Evolutionary conservation across 2,113 vertebrate species (phyloP), one percentile per base, ranked within the genome.

Genomic region (Odobenus rosmarus): DNA sequence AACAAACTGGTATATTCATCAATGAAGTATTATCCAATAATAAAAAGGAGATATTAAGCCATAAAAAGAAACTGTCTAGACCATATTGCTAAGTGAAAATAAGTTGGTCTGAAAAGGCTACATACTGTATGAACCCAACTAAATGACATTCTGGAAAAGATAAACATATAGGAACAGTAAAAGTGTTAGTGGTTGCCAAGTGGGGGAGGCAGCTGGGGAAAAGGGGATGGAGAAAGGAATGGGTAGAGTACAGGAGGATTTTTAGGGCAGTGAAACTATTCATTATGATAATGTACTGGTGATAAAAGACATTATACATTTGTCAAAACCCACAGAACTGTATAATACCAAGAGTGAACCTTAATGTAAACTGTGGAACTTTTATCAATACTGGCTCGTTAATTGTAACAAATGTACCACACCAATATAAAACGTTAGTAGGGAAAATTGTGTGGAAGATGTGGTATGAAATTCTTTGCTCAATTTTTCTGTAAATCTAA

Each of bases 21-120:
- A 87, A 90, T 46, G 33, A 59, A n/a, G 69, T 88, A 79, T 69
- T 90, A 71, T 5, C 76, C 19, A 86, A 33, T 82, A 90, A 71
- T 86, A 86, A 96, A 96, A 92, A 91, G 14, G 59, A 76, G 9
- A 39, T 24, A 96, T 31, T 89, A 88, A 74, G 36, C 51, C 18
- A 55, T 5, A 18, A 64, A 80, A 86, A 89, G 26, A 74, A 92
- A 94, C 2, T 95, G n/a, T 85, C 46, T 77, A 88, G 12, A 92
- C 6, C 19, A 72, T 62, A 90, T 4, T 96, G 26, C 67, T 33
- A 93, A 88, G 36, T 46, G 33, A 88, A 76, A 39, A 92, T 57
- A 85, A 88, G 88, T 16, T 88, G 76, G 77, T 82, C 7, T 95
- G 46, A 80, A 96, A 91, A 64, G 81, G 28, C 42, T 91, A 84